Evolutionary conservation across 2,888 invertebrate genomes (phyloP), one percentile per base, ranked within the genome.

Genomic region (Pristionchus maxplancki): DNA sequence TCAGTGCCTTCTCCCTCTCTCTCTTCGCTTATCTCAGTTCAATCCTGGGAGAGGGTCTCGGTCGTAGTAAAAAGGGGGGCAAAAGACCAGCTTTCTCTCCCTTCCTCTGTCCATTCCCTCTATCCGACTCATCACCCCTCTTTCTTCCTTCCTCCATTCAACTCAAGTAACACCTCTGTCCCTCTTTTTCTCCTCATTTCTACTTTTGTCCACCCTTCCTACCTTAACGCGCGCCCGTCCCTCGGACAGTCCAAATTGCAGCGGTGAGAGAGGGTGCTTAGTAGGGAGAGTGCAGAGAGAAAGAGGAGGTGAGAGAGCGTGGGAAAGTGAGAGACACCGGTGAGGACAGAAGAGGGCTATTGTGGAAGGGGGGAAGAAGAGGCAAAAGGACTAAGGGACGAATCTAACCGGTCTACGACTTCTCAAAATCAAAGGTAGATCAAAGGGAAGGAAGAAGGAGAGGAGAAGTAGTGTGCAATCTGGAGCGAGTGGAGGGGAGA

Each of bases 181-280:
- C 64, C 58, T 28, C 64, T 85, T 64, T 85, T 48, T 64, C 64
- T 40, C 58, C 85, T 64, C 62, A 15, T 85, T 62, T 37, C 44
- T 62, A 48, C 44, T 64, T 64, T 40, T 85, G 37, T 85, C 64
- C 58, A 64, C 64, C 85, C 44, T 48, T 64, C 71, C 15, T 71
- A 31, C 64, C 31, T 40, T 64, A 67, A 62, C 85, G 31, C 48
- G 62, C 44, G 71, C 37, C 37, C 37, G 78, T 44, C 44, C 78
- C 67, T 85, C 64, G 85, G 62, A 85, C 85, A 67, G 62, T 64
- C 67, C 85, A 64, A 64, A 67, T 85, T 85, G 85, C 64, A 64
- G 48, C 40, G 67, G 15, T n/a, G 62, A 85, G 64, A 48, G 62
- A 85, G 64, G 20, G 48, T n/a, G 44, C 40, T 34, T 50, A 67